These are phyloP conservation scores for Synanthedon myopaeformis DNA, from an alignment of 2,888 invertebrate species.

Conservation along the genomic window DNA sequence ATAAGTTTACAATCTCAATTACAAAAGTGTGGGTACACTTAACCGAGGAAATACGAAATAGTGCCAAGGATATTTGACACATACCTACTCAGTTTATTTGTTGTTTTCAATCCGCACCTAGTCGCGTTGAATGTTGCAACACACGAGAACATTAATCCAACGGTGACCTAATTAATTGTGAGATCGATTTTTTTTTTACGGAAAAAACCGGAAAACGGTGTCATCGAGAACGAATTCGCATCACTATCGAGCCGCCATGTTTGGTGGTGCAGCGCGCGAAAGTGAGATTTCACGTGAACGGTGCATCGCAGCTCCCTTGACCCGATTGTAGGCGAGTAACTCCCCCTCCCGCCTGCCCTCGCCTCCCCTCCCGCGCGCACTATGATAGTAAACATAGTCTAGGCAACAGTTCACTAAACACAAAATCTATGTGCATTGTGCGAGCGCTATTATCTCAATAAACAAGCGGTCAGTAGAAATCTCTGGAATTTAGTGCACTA, in stretches of 20 bases:
- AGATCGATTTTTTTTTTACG: neutral
- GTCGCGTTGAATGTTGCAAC: constrained; percentile 51
- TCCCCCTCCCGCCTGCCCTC: constrained; percentile 13
- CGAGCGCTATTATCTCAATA: neutral
- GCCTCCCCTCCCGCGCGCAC: constrained; percentile 26
- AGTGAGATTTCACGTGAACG: constrained; percentile 69
- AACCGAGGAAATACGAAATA: constrained; percentile 60
- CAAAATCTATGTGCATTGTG: neutral
- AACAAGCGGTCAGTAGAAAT: no score
- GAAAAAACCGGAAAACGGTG: constrained; percentile 24
- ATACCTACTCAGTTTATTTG: constrained; percentile 46
- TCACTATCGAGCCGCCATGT: constrained; percentile 52
- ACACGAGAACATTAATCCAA: constrained; percentile 10
- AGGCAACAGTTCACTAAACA: constrained; percentile 20
- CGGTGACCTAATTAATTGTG: constrained; percentile 1
- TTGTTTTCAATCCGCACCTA: constrained; percentile 34
- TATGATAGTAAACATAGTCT: constrained; percentile 52
- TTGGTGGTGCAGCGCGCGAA: constrained; percentile 60
- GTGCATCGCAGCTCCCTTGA: constrained; percentile 69
- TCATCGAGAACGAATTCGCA: constrained; percentile 51
- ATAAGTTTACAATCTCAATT: constrained; percentile 56
- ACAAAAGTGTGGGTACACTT: constrained; percentile 30
- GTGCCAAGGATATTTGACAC: constrained; percentile 58
- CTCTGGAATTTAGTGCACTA: neutral
- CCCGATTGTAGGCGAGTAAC: constrained; percentile 41